Evolutionary conservation across 2,113 vertebrate species (phyloP), one percentile per base, ranked within the genome.

Genomic region (Hyperopisus bebe): DNA sequence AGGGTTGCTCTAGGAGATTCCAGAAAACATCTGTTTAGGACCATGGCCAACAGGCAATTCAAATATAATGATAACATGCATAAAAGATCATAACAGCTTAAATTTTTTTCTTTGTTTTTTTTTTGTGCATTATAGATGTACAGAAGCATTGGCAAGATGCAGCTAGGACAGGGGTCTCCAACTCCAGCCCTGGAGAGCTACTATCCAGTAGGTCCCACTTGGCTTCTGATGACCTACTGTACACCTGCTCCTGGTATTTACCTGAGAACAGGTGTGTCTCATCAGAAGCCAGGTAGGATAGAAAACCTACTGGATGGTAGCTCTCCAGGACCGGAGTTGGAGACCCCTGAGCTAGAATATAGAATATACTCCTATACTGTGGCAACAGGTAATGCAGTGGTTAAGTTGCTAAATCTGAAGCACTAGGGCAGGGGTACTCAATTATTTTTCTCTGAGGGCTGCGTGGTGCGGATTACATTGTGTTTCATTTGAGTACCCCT

Each of bases 1-100:
- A 95, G 92, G n/a, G 13, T 46, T 88, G 94, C 91, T 58, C 51
- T 39, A 27, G 80, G 35, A 50, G 27, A 70, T 27, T 42, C 3
- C 66, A 90, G 13, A 80, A 27, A 39, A 84, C 39, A 13, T 50
- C 42, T 47, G 44, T 53, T 86, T 51, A 86, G 11, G 46, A 35
- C 50, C n/a, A 86, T 3, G 85, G 48, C n/a, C n/a, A 53, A 31
- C 48, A 44, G n/a, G 48, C 46, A 27, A n/a, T 21, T 58, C 11
- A 86, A 1, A 10, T 55, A 90, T 83, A 6, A 50, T 21, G 3
- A 24, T 19, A 44, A 62, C 44, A 47, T 47, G 21, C 80, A 44
- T 84, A 6, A 24, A 84, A 84, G 21, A 17, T 11, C 13, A 35
- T 15, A 77, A 62, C 44, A 42, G 51, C 8, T 13, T 11, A 83